Base-by-base conservation (phyloP, 2,888 invertebrate species). In the Pristionchus mayeri region DNA sequence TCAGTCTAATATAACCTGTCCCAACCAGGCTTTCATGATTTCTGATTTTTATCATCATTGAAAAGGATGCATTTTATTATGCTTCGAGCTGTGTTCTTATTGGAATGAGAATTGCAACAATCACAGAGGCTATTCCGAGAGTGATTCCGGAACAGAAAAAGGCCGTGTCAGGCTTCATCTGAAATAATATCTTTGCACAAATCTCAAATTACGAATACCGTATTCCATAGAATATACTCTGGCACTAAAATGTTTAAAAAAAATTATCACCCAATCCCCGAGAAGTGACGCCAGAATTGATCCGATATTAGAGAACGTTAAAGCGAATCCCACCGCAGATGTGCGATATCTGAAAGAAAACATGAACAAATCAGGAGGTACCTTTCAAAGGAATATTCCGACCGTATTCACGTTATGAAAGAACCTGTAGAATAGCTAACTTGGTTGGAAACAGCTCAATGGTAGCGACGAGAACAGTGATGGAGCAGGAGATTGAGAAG, bases 241-340 rank as follows among this genome's bases (percentile, higher is more conserved):
- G n/a, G 4, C n/a, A 3, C 24, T n/a, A 4, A 11, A 30, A 1
- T 60, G 6, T 44, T 44, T 44, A 44, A 44, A 44, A 16, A 16
- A 11, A 30, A 1, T 60, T 24, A 7, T 11, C 7, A 63, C 63
- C 63, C 30, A 63, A 63, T 34, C 21, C 0, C 34, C 63, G 16
- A 63, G 18, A 37, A 63, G 81, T 1, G 81, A 63, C 0, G 48
- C 81, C 13, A 82, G 27, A 24, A 82, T 63, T 4, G 81, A 82
- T 1, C 81, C 81, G 6, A 82, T 63, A 18, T 63, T 82, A 13
- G 81, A 82, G 30, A 82, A 30, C 6, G 57, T 82, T 9, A 82
- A 21, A 24, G 52, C 81, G 0, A 82, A 30, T 16, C 81, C 81
- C 0, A 82, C 63, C 0, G 81, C 81, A 24, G 40, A 82, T 30